Evolutionary conservation across 2,797 vertebrate genomes (phyloP), one percentile per base, ranked within the genome.

Genomic region (Toxotes lorentzi): DNA sequence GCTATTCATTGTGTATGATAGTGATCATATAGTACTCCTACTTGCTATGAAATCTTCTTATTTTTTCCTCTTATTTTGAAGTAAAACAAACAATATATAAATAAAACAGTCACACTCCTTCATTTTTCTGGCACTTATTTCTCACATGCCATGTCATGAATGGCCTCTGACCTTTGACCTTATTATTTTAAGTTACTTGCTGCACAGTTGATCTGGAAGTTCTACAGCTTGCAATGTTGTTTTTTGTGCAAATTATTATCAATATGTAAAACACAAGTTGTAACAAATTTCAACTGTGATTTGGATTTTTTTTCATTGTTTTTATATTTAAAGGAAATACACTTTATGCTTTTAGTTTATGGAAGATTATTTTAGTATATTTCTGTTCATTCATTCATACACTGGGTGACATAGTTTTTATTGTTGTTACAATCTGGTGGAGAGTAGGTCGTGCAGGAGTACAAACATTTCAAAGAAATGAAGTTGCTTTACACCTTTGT

Each of bases 131-230:
- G 7, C 9, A 23, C 13, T 32, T 9, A 66, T 53, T 32, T 27
- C 48, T 23, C 38, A 38, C 54, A 53, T 59, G 23, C 17, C 27
- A 27, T 27, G 27, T 27, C 27, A 41, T 30, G n/a, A 50, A 60
- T 21, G 59, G 59, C 51, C 40, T 58, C 53, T 70, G 66, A 71
- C 32, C 16, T 5, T n/a, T 65, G 40, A 53, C 50, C 19, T 56
- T 19, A 38, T 62, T 63, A 16, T 21, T 64, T 47, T 41, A 62
- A 17, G 17, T n/a, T 7, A 24, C 35, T 43, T 41, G 41, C 13
- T 27, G 16, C 4, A 62, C 40, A 56, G 16, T n/a, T 48, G 11
- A 14, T 41, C 12, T 41, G 4, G 2, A 3, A 47, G 43, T 45
- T 53, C 16, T 40, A 16, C 32, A 50, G 24, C 16, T 19, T 58